These are phyloP conservation scores for Nyctibius grandis DNA, from an alignment of 2,797 vertebrate species.

Conservation along the genomic window DNA sequence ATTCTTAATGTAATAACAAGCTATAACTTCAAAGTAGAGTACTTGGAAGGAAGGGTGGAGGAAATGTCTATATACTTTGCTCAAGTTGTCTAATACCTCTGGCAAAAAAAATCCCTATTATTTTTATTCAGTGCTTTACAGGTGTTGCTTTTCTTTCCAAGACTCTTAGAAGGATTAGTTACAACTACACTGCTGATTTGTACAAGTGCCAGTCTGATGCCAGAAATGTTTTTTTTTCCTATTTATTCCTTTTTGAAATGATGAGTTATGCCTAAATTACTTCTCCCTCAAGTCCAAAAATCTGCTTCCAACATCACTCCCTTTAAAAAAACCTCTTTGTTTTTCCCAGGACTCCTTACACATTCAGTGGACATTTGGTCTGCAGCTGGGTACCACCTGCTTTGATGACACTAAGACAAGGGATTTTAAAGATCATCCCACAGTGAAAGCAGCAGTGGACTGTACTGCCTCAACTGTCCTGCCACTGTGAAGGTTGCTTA, in stretches of 20 bases:
- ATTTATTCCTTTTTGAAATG: neutral
- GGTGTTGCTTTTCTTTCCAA: neutral
- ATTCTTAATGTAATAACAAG: neutral
- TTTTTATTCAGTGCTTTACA: neutral
- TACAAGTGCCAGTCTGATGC: neutral
- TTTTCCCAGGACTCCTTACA: neutral
- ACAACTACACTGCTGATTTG: neutral
- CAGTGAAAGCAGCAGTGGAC: neutral
- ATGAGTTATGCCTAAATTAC: neutral
- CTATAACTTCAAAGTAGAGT: neutral
- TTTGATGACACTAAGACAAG: neutral
- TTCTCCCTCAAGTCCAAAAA: neutral
- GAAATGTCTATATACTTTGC: fast-evolving
- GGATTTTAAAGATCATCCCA: neutral
- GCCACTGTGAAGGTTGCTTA: neutral
- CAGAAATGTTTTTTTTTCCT: neutral
- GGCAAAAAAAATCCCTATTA: neutral
- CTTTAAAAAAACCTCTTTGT: neutral
- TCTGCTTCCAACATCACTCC: neutral
- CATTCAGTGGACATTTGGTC: neutral
- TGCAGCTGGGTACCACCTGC: neutral
- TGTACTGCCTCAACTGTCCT: neutral
- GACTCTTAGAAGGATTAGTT: neutral
- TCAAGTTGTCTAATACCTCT: neutral
- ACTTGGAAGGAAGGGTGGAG: neutral